phyloP scores from a whole-genome alignment of 1,140 invertebrate genomes.

The Dendroctonus valens region DNA sequence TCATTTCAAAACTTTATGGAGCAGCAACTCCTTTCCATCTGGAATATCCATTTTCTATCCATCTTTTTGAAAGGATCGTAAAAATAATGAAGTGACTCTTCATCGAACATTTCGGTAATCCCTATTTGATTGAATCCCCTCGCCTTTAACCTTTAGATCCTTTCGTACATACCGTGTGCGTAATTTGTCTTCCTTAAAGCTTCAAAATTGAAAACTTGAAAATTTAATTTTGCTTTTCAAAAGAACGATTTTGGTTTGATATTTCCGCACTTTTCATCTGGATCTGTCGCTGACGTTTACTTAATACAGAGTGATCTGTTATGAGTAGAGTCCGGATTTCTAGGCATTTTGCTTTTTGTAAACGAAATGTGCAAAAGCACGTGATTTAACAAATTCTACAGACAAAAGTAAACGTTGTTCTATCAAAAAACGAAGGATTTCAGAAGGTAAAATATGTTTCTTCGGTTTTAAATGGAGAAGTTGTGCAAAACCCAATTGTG shows the following conservation, averaged over 20 bases:
- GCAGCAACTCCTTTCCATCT: neutral
- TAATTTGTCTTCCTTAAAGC: neutral
- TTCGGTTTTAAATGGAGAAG: no score
- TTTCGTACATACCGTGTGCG: neutral
- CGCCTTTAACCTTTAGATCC: neutral
- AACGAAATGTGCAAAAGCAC: no score
- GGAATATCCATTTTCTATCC: neutral
- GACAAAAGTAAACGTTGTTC: no score
- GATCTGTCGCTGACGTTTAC: neutral
- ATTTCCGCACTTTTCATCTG: neutral
- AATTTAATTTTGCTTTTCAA: neutral
- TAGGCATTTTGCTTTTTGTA: no score
- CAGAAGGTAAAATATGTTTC: no score
- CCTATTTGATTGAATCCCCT: slow-evolving; percentile 4
- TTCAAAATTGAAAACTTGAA: neutral
- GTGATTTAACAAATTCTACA: no score
- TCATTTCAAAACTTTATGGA: neutral
- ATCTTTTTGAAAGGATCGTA: neutral
- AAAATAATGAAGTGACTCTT: neutral
- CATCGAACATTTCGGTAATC: slow-evolving; percentile 3
- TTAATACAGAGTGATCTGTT: neutral
- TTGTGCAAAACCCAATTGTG: no score
- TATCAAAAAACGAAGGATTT: no score
- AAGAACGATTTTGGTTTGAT: neutral
- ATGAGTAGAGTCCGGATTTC: no score